These are phyloP conservation scores for Riptortus pedestris DNA, from an alignment of 1,140 invertebrate species.

Conservation along the genomic window DNA sequence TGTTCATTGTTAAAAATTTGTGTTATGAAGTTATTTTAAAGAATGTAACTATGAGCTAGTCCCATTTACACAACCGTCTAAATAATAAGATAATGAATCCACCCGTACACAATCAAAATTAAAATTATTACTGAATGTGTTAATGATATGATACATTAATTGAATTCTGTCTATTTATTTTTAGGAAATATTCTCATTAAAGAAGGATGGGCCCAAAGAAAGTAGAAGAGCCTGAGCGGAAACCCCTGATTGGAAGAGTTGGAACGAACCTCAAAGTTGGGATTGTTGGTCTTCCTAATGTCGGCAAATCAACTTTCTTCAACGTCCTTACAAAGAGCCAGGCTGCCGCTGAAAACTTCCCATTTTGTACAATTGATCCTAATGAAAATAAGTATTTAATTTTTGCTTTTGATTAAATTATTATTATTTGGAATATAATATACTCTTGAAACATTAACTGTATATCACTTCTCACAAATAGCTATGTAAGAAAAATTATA, in stretches of 20 bases:
- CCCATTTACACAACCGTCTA: too few species aligned
- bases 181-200: too few species aligned
- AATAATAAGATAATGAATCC: too few species aligned
- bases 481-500: neutral
- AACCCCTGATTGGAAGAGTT: conserved; percentile 89
- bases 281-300: conserved; percentile 92
- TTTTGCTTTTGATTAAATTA: conserved; percentile 31
- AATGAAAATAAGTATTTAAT: conserved; percentile 97
- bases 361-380: conserved; percentile 99
- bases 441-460: too few species aligned
- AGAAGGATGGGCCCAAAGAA: conserved; percentile 85
- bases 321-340: conserved; percentile 96
- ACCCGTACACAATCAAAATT: too few species aligned
- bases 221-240: conserved; percentile 74
- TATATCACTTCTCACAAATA: neutral
- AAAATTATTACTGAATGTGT: too few species aligned
- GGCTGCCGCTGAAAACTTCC: conserved; percentile 95
- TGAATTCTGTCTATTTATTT: too few species aligned
- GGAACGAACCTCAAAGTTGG: conserved; percentile 96
- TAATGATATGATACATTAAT: too few species aligned
- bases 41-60: too few species aligned
- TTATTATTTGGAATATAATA: too few species aligned
- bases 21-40: too few species aligned
- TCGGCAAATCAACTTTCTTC: conserved; percentile 99
- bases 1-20: too few species aligned